Base-by-base conservation (phyloP, 2,888 invertebrate genomes). In the Epistrophella euchroma region DNA sequence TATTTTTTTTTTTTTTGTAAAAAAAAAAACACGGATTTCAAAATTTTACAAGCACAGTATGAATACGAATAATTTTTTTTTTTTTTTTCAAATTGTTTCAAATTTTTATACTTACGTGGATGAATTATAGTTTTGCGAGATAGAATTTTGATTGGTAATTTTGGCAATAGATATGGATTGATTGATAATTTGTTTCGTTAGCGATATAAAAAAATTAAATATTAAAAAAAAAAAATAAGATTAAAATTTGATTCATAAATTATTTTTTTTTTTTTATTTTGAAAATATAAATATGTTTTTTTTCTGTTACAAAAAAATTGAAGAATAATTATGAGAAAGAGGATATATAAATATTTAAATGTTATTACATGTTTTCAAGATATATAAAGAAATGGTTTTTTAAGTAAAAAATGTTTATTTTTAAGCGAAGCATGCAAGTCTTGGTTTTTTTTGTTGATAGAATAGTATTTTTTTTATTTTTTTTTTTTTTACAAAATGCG, bases 121-220 rank as follows among this genome's bases (percentile, higher is more conserved):
- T 86, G 86, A 82, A 77, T 86, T 78, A 82, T 66, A 71, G 66
- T 66, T 64, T 83, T 86, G 77, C 86, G 86, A 86, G 62, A 74
- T 82, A 82, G 77, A 86, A 86, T 86, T 86, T 86, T 86, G 86
- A 86, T 86, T 82, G 82, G 62, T 77, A 86, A 86, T 82, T 86
- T 86, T 86, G 85, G 77, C 86, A 86, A 86, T 86, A 86, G 77
- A 68, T 82, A 86, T 86, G 86, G 86, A 74, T 86, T 86, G 86
- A 82, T 86, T 82, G 86, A 82, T 82, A 86, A 86, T 86, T 86
- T 86, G 77, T 78, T 86, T 86, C 86, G 86, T 86, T 82, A 86
- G 86, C 86, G 86, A 86, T 86, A 77, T 66, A 50, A 82, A 84
- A 76, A 82, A 82, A 77, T 75, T 82, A 71, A 86, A 86, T 78